Conservation (phyloP, 1,140 invertebrate species). For the Euura saliciscinereae region DNA sequence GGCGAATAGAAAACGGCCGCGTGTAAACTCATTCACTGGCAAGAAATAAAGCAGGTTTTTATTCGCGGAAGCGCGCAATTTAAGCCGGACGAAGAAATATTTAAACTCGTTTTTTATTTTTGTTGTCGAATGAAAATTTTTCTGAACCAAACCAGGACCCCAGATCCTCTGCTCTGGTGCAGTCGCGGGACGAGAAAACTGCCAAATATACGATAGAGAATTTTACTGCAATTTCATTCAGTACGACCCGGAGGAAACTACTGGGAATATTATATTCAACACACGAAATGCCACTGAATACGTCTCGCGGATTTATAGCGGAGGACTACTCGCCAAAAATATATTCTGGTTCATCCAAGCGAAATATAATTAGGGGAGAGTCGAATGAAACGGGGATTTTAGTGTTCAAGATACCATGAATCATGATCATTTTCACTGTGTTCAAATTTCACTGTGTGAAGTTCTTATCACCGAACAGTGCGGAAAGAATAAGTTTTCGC, state of each 20-base stretch:
- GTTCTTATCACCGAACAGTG: too few species aligned
- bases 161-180: too few species aligned
- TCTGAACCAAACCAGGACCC: background rate
- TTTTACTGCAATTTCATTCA: slow-evolving; percentile 5
- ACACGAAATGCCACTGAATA: too few species aligned
- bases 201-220: slow-evolving; percentile 3
- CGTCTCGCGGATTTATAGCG: too few species aligned
- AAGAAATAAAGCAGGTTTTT: slow-evolving; percentile 3
- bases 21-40: background rate
- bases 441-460: too few species aligned
- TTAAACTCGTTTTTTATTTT: background rate
- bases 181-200: background rate
- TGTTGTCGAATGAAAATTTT: background rate
- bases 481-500: too few species aligned
- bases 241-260: slow-evolving; percentile 24
- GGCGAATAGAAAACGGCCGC: background rate
- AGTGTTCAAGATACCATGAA: too few species aligned
- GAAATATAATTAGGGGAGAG: too few species aligned
- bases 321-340: too few species aligned
- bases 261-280: background rate
- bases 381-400: too few species aligned
- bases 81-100: slow-evolving; percentile 1
- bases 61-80: background rate
- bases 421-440: too few species aligned
- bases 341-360: too few species aligned